These are phyloP conservation scores for Drosophila siamana DNA, from an alignment of 2,888 invertebrate genomes.

Conservation along the genomic window DNA sequence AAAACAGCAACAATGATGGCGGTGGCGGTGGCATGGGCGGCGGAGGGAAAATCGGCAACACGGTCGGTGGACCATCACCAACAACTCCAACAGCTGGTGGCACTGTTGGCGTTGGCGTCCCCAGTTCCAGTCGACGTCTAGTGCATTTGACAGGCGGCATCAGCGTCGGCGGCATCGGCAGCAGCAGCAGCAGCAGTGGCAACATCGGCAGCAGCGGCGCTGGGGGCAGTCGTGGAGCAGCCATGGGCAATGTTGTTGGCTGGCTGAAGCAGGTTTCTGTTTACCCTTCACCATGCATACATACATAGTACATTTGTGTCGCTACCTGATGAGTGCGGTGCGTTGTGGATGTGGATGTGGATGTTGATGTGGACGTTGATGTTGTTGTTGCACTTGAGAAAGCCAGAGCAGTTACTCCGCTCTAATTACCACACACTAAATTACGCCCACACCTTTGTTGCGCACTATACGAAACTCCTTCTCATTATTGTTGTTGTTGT, in stretches of 20 bases:
- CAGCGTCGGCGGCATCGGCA: neutral
- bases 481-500: slow-evolving; percentile 2
- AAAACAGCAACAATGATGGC: neutral
- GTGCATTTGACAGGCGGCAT: slow-evolving; percentile 87
- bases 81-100: slow-evolving; percentile 85
- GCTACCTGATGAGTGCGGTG: slow-evolving; percentile 9
- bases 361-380: neutral
- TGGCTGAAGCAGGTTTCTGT: slow-evolving; percentile 91
- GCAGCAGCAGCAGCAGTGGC: neutral
- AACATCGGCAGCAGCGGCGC: neutral
- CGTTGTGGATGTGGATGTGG: slow-evolving; percentile 2
- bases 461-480: slow-evolving; percentile 3
- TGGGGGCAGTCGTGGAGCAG: slow-evolving; percentile 85
- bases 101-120: slow-evolving; percentile 68
- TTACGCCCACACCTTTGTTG: slow-evolving; percentile 8
- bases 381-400: slow-evolving; percentile 19
- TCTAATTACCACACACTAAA: slow-evolving; percentile 33
- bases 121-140: slow-evolving; percentile 81
- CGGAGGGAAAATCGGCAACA: slow-evolving; percentile 13
- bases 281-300: slow-evolving; percentile 21
- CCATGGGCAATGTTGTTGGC: slow-evolving; percentile 92
- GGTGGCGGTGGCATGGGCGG: slow-evolving; percentile 34
- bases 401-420: slow-evolving; percentile 21
- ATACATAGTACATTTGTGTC: slow-evolving; percentile 6
- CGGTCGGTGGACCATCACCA: slow-evolving; percentile 54